These are phyloP conservation scores for Oxystoma pomonae DNA, from an alignment of 2,888 invertebrate species.

Conservation along the genomic window DNA sequence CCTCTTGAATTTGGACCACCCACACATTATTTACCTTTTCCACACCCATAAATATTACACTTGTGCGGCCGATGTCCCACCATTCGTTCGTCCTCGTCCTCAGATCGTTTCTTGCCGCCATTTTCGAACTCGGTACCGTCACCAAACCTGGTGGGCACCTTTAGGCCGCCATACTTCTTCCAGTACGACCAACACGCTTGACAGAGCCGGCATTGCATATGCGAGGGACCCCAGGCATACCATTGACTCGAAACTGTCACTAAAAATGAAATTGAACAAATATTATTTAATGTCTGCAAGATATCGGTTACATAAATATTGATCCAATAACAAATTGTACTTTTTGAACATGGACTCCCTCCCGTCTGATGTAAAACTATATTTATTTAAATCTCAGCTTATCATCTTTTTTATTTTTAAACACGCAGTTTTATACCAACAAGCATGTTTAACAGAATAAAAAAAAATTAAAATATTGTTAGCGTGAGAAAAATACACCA, in stretches of 20 bases:
- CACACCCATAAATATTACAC: conserved; percentile 68
- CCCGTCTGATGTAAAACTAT: neutral
- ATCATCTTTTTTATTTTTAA: too few relatives aligned
- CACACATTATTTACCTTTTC: conserved; percentile 19
- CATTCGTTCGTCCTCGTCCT: conserved; percentile 52
- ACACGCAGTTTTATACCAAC: too few relatives aligned
- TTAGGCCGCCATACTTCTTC: conserved; percentile 98
- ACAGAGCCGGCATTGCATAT: conserved; percentile 90
- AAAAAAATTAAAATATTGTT: too few relatives aligned
- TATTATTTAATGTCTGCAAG: neutral
- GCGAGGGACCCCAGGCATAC: conserved; percentile 95
- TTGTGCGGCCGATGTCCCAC: conserved; percentile 75
- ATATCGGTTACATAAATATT: neutral
- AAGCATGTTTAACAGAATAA: too few relatives aligned
- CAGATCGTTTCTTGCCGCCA: conserved; percentile 48
- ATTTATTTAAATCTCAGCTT: neutral
- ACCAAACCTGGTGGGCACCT: conserved; percentile 61
- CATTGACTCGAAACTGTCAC: conserved; percentile 79
- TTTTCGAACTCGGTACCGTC: conserved; percentile 49
- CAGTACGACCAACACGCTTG: conserved; percentile 95
- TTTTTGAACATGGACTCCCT: neutral
- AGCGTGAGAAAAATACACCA: too few relatives aligned
- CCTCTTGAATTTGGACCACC: too few relatives aligned
- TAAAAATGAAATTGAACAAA: conserved; percentile 41
- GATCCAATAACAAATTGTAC: neutral